Base-by-base conservation (phyloP, 92 coral and sea anemone genomes). In the Phymanthus crucifer region DNA sequence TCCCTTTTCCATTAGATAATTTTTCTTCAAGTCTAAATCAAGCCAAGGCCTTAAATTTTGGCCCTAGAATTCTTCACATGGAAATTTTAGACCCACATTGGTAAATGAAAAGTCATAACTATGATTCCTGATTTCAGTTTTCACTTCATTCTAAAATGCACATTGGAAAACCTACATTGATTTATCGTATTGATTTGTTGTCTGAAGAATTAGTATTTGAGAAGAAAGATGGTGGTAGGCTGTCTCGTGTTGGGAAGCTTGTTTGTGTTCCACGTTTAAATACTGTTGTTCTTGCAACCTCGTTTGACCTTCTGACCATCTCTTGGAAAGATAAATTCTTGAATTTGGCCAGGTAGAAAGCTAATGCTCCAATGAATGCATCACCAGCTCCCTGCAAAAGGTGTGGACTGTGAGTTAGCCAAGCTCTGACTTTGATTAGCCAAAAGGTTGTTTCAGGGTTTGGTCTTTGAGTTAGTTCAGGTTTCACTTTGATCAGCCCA, bases 351-450 rank as follows among this genome's bases (percentile, higher is more conserved):
- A 91, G 83, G 76, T 87, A 96, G 83, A 85, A 96, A 14, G 99
- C 99, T 76, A 96, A 74, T 12, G 99, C 99, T 58, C 99, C 99
- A 48, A 96, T 94, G 47, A 96, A 96, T 21, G 99, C 99, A 91
- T 96, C 99, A 23, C 99, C 99, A 65, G 99, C 99, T n/a, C 99
- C 99, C 99, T 96, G 66, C 3, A 31, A 82, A 37, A 50, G 1
- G n/a, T 38, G 45, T 5, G 10, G 43, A 4, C 43, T 38, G 43
- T 38, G 43, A 38, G 43, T 38, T 38, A 38, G 43, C 43, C 43
- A 38, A 38, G 43, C 43, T 10, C 43, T 38, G 43, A 38, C 43
- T 38, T 38, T 4, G 43, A 38, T 10, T 10, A 38, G 43, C 43
- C 5, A 6, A 38, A 10, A 38, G 43, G 10, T 4, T 38, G 1